These are phyloP conservation scores for Pseudomyrmex flavicornis DNA, from an alignment of 1,140 invertebrate species.

Conservation along the genomic window DNA sequence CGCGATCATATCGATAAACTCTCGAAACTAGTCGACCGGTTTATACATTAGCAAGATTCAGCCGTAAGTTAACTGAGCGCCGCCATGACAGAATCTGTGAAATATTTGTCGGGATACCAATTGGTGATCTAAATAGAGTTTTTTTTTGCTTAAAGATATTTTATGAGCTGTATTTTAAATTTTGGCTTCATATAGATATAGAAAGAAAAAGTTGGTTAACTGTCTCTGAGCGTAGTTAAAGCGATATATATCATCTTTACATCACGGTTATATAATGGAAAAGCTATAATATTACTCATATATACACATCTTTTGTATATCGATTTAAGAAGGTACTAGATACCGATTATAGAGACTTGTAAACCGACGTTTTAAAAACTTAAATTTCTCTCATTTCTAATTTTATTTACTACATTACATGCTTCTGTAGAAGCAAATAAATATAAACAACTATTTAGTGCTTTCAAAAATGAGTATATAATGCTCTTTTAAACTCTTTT, in stretches of 20 bases:
- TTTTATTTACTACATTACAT: too few relatives aligned
- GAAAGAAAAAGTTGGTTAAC: not conserved
- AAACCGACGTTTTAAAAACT: too few relatives aligned
- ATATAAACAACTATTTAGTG: too few relatives aligned
- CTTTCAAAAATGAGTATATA: too few relatives aligned
- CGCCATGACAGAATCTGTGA: constrained; percentile 32
- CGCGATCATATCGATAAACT: constrained; percentile 63
- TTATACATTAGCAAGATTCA: constrained; percentile 46
- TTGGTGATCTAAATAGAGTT: constrained; percentile 3
- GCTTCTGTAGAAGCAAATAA: too few relatives aligned
- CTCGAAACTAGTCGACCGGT: constrained; percentile 57
- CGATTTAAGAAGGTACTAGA: not conserved
- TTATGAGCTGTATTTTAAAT: constrained; percentile 33
- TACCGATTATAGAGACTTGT: too few relatives aligned
- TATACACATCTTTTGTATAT: not conserved
- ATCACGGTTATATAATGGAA: not conserved
- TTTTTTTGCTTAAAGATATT: constrained; percentile 19
- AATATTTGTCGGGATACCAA: constrained; percentile 20
- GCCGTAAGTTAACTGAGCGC: constrained; percentile 58
- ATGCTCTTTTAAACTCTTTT: too few relatives aligned
- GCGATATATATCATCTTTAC: not conserved
- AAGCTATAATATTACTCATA: constrained; percentile 16
- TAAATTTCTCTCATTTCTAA: too few relatives aligned
- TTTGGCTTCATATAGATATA: not conserved
- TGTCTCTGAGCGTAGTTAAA: not conserved